Percentiles rank a stretch among this genome's conserved stretches.
Conservation (phyloP, 2,888 invertebrate species). For the Melanophora roralis region DNA sequence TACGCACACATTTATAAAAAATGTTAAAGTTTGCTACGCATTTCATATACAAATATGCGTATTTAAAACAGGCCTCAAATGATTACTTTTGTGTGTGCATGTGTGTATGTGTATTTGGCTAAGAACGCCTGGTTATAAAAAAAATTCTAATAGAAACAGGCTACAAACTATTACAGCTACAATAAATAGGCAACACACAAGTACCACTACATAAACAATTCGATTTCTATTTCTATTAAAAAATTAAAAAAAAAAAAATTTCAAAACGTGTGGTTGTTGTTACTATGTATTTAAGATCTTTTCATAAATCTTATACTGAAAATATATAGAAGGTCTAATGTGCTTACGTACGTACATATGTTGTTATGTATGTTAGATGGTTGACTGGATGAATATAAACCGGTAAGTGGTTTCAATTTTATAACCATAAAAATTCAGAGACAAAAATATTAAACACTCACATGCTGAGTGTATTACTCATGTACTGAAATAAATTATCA, state of each 20-base stretch:
- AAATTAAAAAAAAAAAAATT: slow-evolving; percentile 21
- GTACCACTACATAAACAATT: slow-evolving; percentile 19
- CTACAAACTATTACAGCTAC: slow-evolving; percentile 24
- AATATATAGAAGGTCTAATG: slow-evolving; percentile 22
- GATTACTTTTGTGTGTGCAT: background rate
- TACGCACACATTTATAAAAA: background rate
- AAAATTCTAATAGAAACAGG: slow-evolving; percentile 34
- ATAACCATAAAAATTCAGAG: slow-evolving; percentile 16
- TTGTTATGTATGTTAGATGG: slow-evolving; percentile 38
- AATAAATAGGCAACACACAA: slow-evolving; percentile 31
- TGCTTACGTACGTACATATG: too few relatives aligned
- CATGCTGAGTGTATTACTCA: background rate
- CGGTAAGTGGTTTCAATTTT: slow-evolving; percentile 53
- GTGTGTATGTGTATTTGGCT: slow-evolving; percentile 30
- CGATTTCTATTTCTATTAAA: slow-evolving; percentile 56
- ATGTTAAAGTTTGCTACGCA: background rate
- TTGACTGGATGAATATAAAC: slow-evolving; percentile 43
- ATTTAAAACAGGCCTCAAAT: slow-evolving; percentile 30
- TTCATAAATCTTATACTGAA: slow-evolving; percentile 34
- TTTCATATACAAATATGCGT: slow-evolving; percentile 39
- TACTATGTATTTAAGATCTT: background rate
- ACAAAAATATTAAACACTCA: background rate
- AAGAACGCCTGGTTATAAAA: slow-evolving; percentile 46
- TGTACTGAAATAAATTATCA: background rate
- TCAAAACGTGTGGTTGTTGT: slow-evolving; percentile 33